These are phyloP conservation scores for Gallirallus australis DNA, from an alignment of 2,797 vertebrate species.

Conservation along the genomic window DNA sequence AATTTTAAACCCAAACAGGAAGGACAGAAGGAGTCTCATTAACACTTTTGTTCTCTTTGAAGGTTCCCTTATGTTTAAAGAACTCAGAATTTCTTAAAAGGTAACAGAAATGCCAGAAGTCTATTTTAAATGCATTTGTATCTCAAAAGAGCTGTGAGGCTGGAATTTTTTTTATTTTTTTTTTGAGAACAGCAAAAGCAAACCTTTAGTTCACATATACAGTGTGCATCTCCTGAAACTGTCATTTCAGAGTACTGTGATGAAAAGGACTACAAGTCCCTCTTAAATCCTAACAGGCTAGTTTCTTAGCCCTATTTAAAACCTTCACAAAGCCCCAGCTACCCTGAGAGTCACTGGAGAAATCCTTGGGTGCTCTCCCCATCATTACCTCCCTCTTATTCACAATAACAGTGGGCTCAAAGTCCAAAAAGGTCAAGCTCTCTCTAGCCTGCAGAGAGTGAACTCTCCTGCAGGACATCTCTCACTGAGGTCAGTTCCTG, in stretches of 20 bases:
- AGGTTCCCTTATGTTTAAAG: not conserved
- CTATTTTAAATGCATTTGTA: not conserved
- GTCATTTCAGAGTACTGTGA: not conserved
- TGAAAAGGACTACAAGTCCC: not conserved
- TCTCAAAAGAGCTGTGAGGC: rapidly evolving
- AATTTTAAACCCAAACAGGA: not conserved
- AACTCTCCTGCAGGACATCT: not conserved
- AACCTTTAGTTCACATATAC: not conserved
- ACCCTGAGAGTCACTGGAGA: not conserved
- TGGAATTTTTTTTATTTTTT: not conserved
- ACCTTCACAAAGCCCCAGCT: not conserved
- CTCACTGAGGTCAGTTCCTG: not conserved
- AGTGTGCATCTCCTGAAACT: not conserved
- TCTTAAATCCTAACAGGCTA: not conserved
- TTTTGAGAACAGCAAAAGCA: not conserved
- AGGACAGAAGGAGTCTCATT: not conserved
- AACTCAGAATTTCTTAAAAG: not conserved
- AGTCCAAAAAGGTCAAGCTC: not conserved
- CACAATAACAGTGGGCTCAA: not conserved
- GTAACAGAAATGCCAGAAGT: not conserved
- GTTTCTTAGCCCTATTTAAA: not conserved
- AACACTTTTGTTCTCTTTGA: not conserved
- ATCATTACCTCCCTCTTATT: not conserved
- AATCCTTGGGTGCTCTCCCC: not conserved
- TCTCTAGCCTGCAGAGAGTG: not conserved